Conservation (phyloP, 2,888 invertebrate genomes). For the Hyposoter dolosus region DNA sequence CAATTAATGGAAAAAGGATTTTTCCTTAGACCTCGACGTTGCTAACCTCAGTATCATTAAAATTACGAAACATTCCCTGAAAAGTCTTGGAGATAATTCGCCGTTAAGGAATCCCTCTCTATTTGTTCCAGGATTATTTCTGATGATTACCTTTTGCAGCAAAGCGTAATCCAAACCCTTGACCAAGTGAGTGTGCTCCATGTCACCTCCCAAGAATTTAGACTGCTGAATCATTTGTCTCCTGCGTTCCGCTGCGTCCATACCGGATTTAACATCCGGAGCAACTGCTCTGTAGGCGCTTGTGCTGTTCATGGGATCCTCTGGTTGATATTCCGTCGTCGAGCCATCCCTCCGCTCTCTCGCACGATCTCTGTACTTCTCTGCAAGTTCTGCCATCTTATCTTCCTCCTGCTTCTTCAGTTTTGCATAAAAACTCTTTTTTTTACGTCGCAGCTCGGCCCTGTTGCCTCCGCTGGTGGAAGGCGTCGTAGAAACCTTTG, state of each 20-base stretch:
- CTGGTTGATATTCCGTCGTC: slow-evolving; percentile 92
- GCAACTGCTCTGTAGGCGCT: slow-evolving; percentile 97
- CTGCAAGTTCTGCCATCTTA: slow-evolving; percentile 96
- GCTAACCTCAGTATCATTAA: too few relatives aligned
- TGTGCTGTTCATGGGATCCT: slow-evolving; percentile 94
- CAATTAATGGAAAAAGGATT: too few relatives aligned
- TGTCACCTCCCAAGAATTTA: slow-evolving; percentile 99
- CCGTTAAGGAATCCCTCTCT: too few relatives aligned
- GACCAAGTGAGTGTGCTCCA: slow-evolving; percentile 99
- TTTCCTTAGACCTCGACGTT: too few relatives aligned
- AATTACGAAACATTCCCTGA: too few relatives aligned
- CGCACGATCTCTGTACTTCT: slow-evolving; percentile 96
- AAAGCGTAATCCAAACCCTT: slow-evolving; percentile 98
- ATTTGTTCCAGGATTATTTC: background rate
- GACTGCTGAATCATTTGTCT: slow-evolving; percentile 99
- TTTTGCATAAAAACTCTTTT: slow-evolving; percentile 97
- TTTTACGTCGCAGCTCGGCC: slow-evolving; percentile 94
- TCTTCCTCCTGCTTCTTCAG: slow-evolving; percentile 98
- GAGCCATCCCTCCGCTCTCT: slow-evolving; percentile 95
- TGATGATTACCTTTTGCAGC: slow-evolving; percentile 91
- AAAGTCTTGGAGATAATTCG: too few relatives aligned
- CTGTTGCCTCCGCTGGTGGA: slow-evolving; percentile 83
- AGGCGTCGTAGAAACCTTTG: slow-evolving; percentile 87
- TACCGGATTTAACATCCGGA: slow-evolving; percentile 96
- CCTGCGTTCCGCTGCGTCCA: slow-evolving; percentile 97